Percentiles rank a stretch among this genome's conserved stretches.
These are phyloP conservation scores for Raja brachyura DNA, from an alignment of 2,113 vertebrate genomes.

Conservation along the genomic window DNA sequence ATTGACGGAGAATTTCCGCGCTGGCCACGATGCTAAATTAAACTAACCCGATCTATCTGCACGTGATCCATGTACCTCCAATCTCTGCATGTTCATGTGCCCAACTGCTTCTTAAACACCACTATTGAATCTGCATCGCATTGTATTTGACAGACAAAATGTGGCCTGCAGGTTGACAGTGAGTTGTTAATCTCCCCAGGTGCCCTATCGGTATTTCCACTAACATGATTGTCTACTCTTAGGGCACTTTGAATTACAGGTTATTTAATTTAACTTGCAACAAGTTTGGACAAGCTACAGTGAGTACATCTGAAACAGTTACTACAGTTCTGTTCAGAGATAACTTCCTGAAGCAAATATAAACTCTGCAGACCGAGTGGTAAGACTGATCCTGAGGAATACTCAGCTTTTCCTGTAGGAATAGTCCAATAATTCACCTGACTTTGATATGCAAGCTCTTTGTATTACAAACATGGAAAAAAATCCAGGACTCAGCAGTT, in stretches of 20 bases:
- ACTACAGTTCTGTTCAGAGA: constrained; percentile 55
- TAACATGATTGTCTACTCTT: constrained; percentile 39
- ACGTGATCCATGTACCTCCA: too few species aligned
- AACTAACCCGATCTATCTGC: too few species aligned
- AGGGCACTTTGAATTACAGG: constrained; percentile 17
- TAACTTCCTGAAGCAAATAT: constrained; percentile 58
- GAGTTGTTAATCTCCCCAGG: background rate
- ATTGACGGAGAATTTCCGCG: too few species aligned
- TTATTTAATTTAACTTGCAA: constrained; percentile 30
- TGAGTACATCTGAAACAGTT: constrained; percentile 57
- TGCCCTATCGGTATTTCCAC: constrained; percentile 30
- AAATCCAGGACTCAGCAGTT: background rate
- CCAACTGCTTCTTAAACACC: too few species aligned
- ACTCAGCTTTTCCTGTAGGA: background rate
- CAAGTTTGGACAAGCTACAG: constrained; percentile 50
- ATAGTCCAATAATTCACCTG: background rate
- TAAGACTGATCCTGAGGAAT: background rate
- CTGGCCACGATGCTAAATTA: too few species aligned
- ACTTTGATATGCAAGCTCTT: background rate
- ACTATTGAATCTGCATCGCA: too few species aligned
- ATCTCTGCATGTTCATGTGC: too few species aligned
- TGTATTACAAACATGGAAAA: background rate
- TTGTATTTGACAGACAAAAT: background rate
- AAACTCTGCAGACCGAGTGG: background rate
- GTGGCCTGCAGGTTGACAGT: background rate